These are phyloP conservation scores for Oxytorus armatus DNA, from an alignment of 2,888 invertebrate species.

Conservation along the genomic window DNA sequence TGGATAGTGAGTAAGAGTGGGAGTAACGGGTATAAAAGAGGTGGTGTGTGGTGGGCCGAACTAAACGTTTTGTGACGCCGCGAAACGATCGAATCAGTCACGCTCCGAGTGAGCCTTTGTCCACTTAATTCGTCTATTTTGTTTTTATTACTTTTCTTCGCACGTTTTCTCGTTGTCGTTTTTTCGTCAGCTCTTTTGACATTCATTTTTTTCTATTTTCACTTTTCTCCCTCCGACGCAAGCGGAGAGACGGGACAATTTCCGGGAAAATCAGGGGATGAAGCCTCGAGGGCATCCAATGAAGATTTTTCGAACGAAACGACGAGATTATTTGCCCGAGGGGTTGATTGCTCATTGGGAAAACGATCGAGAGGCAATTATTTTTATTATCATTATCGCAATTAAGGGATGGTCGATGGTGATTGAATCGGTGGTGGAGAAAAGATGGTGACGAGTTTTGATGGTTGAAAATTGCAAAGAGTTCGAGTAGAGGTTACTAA, in stretches of 20 bases:
- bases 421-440: constrained; percentile 34
- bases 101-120: constrained; percentile 69
- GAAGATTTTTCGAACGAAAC: constrained; percentile 45
- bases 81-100: constrained; percentile 73
- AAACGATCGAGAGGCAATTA: constrained; percentile 62
- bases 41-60: constrained; percentile 29
- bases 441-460: constrained; percentile 38
- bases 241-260: neutral
- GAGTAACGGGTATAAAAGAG: constrained; percentile 19
- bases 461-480: constrained; percentile 14
- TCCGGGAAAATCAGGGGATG: neutral
- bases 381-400: constrained; percentile 61
- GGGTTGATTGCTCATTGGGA: constrained; percentile 60
- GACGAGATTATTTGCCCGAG: constrained; percentile 35
- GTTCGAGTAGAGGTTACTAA: neutral
- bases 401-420: constrained; percentile 26
- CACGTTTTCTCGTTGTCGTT: constrained; percentile 45
- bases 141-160: constrained; percentile 48
- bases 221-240: neutral
- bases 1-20: constrained; percentile 15
- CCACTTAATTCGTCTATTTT: constrained; percentile 64
- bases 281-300: too few species aligned
- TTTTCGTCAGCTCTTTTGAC: constrained; percentile 8
- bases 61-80: constrained; percentile 67
- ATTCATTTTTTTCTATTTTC: constrained; percentile 10